Evolutionary conservation across 2,797 vertebrate genomes (phyloP), one percentile per base, ranked within the genome.

Genomic region (Chloroceryle amazona): DNA sequence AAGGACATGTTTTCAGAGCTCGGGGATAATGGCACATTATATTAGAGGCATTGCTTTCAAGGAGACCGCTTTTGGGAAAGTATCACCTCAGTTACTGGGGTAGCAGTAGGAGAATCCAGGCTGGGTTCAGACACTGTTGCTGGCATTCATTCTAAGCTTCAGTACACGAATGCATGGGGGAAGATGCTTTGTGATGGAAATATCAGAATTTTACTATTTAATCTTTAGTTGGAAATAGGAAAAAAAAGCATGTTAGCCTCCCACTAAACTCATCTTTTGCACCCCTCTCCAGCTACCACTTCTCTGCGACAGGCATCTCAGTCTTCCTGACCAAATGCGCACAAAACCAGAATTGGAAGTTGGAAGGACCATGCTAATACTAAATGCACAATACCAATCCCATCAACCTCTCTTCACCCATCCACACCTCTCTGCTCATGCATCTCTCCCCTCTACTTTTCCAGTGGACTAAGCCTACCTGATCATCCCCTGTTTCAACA

Each of bases 1-100:
- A 95, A 96, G 65, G 93, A 95, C 90, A 93, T 81, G 22, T 96
- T 97, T 97, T 96, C 94, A 97, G 89, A 87, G 54, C 79, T 90
- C 65, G 82, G 52, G 60, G 89, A 89, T 91, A 93, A 94, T 31
- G 67, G 82, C 80, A 70, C 91, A 67, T 75, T 86, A 42, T 81
- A 70, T 89, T 84, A 82, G 42, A 39, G 31, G 76, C 92, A 61
- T 35, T 67, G 41, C 79, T 96, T 96, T 95, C 76, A 96, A 91
- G 81, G 66, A 63, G 29, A 54, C 39, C 29, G 7, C 81, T 76
- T 92, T 93, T 39, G 63, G 94, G 87, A 85, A 95, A 67, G 42
- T 83, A 84, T 86, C 52, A 52, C 26, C 28, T 26, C 26, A 17
- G 51, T 28, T 78, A 72, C 54, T 73, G 0, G 0, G 8, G 54